These are phyloP conservation scores for Lacerta agilis DNA, from an alignment of 2,797 vertebrate genomes.

Conservation along the genomic window DNA sequence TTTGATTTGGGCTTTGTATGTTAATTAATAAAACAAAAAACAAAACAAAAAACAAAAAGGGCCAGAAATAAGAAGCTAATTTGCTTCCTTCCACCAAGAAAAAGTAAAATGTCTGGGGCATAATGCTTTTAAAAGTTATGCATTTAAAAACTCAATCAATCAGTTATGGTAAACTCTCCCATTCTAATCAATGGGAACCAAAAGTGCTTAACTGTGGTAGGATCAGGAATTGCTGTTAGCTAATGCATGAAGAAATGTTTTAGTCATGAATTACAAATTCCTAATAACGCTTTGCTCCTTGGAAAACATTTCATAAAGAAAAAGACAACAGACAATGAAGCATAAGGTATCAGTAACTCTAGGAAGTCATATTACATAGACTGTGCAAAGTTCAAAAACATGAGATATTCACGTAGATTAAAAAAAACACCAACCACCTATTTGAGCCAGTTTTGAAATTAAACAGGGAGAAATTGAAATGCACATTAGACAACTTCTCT, in stretches of 20 bases:
- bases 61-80: not conserved
- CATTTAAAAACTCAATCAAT: not conserved
- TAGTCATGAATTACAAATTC: not conserved
- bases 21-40: not conserved
- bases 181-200: not conserved
- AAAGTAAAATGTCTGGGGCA: not conserved
- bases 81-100: not conserved
- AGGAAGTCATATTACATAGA: not conserved
- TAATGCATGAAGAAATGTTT: not conserved
- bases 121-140: not conserved
- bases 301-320: not conserved
- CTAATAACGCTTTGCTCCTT: not conserved
- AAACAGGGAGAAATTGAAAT: not conserved
- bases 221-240: not conserved
- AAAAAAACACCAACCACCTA: not conserved
- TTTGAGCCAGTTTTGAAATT: not conserved
- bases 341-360: not conserved
- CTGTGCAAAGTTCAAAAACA: not conserved
- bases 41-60: too few relatives aligned
- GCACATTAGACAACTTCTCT: not conserved
- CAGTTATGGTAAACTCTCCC: not conserved
- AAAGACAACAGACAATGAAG: constrained; percentile 1
- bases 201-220: not conserved
- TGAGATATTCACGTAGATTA: not conserved
- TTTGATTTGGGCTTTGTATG: not conserved